Conservation (phyloP, 64 coral and sea anemone species). For the Dendrophyllia cribrosa region DNA sequence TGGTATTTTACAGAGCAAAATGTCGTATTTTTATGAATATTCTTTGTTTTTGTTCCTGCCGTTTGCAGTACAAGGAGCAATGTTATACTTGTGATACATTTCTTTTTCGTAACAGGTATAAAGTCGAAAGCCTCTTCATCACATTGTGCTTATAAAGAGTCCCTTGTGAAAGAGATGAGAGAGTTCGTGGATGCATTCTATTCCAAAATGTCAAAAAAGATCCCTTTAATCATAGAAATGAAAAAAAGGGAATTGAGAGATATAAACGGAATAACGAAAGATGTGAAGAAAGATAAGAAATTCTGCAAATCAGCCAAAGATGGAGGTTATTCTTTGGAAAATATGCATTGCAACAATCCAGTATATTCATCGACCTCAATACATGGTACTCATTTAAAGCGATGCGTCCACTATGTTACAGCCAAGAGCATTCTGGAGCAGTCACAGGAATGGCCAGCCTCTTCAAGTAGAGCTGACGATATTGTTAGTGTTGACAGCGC, state of each 20-base stretch:
- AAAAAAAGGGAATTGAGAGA: neutral
- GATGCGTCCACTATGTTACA: neutral
- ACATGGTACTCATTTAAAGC: no score
- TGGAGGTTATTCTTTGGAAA: no score
- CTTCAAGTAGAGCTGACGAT: neutral
- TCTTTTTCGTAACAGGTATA: neutral
- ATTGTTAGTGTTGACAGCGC: neutral
- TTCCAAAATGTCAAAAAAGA: neutral
- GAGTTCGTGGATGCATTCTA: neutral
- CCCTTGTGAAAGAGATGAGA: neutral
- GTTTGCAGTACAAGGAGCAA: no score
- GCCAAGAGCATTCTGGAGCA: neutral
- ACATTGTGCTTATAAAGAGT: neutral
- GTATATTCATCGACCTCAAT: neutral
- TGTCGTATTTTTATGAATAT: no score
- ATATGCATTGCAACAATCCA: no score
- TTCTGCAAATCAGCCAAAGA: neutral
- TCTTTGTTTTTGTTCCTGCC: no score
- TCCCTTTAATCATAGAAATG: neutral
- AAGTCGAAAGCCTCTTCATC: neutral
- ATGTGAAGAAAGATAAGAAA: neutral
- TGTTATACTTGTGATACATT: neutral
- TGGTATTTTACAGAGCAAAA: no score
- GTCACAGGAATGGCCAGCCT: neutral
- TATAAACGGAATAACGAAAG: neutral